phyloP scores from a whole-genome alignment of 2,797 vertebrate species.

The Gephyroberyx darwinii region DNA sequence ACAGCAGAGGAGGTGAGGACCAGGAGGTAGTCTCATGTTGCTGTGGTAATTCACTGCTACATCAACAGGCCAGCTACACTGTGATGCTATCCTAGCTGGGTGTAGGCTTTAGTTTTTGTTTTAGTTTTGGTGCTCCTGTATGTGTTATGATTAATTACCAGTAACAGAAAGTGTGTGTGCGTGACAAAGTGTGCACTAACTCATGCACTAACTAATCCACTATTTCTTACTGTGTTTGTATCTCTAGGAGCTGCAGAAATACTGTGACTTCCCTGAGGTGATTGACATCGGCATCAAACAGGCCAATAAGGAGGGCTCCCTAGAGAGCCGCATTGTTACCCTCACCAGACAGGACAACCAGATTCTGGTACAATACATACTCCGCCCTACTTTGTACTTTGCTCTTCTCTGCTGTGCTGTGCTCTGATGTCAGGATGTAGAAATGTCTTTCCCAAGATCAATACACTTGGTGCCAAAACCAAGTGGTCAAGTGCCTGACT shows the following conservation, averaged over 20 bases:
- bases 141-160: too few relatives aligned
- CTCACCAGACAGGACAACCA: constrained; percentile 92
- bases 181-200: background rate
- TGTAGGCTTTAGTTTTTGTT: background rate
- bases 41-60: background rate
- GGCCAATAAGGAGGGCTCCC: constrained; percentile 89
- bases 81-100: background rate
- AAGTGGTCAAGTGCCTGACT: background rate
- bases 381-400: background rate
- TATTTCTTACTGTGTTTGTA: background rate
- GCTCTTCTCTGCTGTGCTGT: background rate
- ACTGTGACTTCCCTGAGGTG: constrained; percentile 95
- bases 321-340: constrained; percentile 92
- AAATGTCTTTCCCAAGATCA: too few relatives aligned
- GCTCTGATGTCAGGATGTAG: too few relatives aligned
- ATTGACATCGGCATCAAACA: constrained; percentile 98
- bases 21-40: constrained; percentile 5
- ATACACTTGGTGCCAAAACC: background rate
- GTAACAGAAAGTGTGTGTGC: background rate
- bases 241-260: constrained; percentile 88
- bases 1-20: constrained; percentile 84
- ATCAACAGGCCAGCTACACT: background rate
- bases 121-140: too few relatives aligned
- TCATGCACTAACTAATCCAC: too few relatives aligned
- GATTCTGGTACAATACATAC: constrained; percentile 82